Conservation (phyloP, 2,888 invertebrate species). For the Unio delphinus region DNA sequence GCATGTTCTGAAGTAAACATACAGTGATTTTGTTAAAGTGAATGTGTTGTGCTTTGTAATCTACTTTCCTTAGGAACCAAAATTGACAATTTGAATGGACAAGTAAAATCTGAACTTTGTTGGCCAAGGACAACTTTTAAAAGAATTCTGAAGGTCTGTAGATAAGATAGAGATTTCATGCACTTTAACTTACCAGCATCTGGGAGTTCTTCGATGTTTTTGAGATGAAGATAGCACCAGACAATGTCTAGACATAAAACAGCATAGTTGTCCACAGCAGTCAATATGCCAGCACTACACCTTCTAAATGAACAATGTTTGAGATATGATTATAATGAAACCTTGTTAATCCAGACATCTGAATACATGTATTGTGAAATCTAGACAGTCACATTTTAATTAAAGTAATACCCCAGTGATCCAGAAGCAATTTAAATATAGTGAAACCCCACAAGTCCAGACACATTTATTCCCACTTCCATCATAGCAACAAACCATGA, state of each 20-base stretch:
- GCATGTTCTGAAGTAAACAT: no score
- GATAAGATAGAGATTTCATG: not conserved
- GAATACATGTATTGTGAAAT: not conserved
- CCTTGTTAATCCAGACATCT: not conserved
- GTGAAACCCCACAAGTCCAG: no score
- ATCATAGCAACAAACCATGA: no score
- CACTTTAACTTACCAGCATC: conserved; percentile 76
- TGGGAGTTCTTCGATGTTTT: conserved; percentile 80
- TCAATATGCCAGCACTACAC: conserved; percentile 79
- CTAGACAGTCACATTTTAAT: no score
- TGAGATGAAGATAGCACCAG: conserved; percentile 89
- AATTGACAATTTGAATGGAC: no score
- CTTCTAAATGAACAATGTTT: conserved; percentile 73
- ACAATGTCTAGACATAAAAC: conserved; percentile 87
- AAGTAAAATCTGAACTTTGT: no score
- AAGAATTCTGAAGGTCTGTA: not conserved
- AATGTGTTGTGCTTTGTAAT: no score
- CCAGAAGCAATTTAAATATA: no score
- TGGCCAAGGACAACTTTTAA: not conserved
- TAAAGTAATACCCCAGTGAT: no score
- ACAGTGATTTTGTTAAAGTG: no score
- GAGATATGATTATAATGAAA: not conserved
- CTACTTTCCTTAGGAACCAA: no score
- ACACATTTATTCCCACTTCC: no score
- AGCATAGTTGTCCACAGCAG: conserved; percentile 86